These are phyloP conservation scores for Loxodonta africana DNA, from an alignment of 2,113 vertebrate genomes.

Conservation along the genomic window DNA sequence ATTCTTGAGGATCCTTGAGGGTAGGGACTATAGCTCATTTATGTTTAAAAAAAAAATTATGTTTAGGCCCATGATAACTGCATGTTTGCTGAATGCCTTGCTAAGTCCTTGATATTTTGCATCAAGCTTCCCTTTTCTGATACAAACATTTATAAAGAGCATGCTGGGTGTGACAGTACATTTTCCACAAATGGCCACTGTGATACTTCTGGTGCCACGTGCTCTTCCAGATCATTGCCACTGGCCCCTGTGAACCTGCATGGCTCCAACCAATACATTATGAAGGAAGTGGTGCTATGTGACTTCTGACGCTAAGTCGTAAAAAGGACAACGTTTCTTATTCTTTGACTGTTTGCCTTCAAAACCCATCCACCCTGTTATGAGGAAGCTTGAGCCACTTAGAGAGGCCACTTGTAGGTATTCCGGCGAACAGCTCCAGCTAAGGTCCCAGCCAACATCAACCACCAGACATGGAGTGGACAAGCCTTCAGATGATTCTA, in stretches of 20 bases:
- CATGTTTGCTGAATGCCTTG: background rate
- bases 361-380: background rate
- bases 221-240: background rate
- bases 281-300: background rate
- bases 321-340: background rate
- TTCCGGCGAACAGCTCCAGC: background rate
- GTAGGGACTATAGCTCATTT: background rate
- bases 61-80: background rate
- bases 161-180: background rate
- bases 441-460: background rate
- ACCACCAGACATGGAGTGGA: background rate
- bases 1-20: background rate
- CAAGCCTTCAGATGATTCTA: background rate
- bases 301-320: background rate
- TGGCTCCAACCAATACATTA: background rate
- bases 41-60: background rate
- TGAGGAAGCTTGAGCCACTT: background rate
- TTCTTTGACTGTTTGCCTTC: background rate
- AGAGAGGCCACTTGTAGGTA: background rate
- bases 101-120: background rate
- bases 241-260: background rate
- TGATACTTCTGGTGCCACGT: background rate
- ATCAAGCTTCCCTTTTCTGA: background rate
- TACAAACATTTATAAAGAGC: background rate
- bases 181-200: background rate